phyloP scores from a whole-genome alignment of 2,797 vertebrate species.

The Tenualosa thibaudeaui region DNA sequence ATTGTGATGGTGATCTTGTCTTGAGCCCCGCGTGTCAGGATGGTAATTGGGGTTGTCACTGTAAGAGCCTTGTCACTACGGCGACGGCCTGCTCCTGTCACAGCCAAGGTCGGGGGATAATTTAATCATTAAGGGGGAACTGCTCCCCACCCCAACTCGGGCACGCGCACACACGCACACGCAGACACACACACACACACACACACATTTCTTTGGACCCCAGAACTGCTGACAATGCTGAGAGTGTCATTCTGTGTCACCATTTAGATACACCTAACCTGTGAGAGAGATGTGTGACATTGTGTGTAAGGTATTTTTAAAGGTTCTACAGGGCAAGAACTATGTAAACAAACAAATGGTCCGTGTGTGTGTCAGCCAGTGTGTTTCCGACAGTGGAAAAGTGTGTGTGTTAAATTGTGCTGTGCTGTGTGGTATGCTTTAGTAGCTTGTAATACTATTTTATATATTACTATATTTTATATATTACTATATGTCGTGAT shows the following conservation, averaged over 20 bases:
- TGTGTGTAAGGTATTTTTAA: not conserved
- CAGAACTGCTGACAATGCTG: not conserved
- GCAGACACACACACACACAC: conserved; percentile 27
- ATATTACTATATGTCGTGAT: too few relatives aligned
- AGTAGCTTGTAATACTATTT: too few relatives aligned
- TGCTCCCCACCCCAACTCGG: conserved; percentile 31
- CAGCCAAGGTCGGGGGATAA: conserved; percentile 79
- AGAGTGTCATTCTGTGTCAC: not conserved
- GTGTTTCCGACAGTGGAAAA: not conserved
- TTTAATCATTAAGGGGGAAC: conserved; percentile 76
- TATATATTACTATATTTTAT: too few relatives aligned
- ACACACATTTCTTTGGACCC: not conserved
- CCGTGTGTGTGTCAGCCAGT: not conserved
- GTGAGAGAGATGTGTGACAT: not conserved
- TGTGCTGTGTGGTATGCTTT: too few relatives aligned
- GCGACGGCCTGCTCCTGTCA: conserved; percentile 67
- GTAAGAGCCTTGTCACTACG: conserved; percentile 56
- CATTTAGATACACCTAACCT: not conserved
- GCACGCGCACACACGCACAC: conserved; percentile 27
- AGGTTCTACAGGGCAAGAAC: too few relatives aligned
- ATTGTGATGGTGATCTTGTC: not conserved
- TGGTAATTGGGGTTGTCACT: conserved; percentile 77
- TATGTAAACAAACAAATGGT: too few relatives aligned
- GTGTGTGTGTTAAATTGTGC: not conserved
- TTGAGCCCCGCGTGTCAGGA: conserved; percentile 59